Percentiles rank a stretch among this genome's conserved stretches.
Conservation (phyloP, 1,140 invertebrate genomes). For the Calephelis virginiensis region DNA sequence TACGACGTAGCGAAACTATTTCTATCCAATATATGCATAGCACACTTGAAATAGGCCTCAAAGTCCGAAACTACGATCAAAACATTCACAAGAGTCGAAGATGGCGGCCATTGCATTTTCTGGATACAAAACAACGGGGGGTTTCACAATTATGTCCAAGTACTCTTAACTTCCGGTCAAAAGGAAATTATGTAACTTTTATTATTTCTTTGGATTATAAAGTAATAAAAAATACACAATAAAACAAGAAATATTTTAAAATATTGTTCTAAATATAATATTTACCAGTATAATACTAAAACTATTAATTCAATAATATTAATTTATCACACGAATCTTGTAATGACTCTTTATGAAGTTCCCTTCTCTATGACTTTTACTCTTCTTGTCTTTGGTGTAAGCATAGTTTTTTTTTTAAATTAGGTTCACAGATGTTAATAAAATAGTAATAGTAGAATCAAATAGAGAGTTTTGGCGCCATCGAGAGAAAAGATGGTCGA, state of each 20-base stretch:
- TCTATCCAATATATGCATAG: constrained; percentile 68
- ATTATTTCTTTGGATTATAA: background rate
- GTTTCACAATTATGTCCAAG: constrained; percentile 72
- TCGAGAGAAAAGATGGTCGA: no score
- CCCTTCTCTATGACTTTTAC: background rate
- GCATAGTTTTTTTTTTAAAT: constrained; percentile 12
- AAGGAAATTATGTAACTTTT: constrained; percentile 6
- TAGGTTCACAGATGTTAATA: constrained; percentile 20
- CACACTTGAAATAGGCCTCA: constrained; percentile 68
- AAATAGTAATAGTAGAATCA: no score
- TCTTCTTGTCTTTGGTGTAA: constrained; percentile 16
- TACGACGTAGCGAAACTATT: constrained; percentile 65
- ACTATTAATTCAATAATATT: background rate
- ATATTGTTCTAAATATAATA: background rate
- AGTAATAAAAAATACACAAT: background rate
- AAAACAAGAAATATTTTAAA: background rate
- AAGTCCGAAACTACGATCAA: constrained; percentile 76
- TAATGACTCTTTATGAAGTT: background rate
- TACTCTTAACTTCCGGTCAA: constrained; percentile 62
- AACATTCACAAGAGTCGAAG: constrained; percentile 78
- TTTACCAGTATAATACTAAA: background rate
- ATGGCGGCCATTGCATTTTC: constrained; percentile 79
- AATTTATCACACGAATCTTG: background rate
- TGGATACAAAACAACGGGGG: constrained; percentile 78
- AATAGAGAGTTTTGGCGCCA: no score